These are phyloP conservation scores for Carlito syrichta DNA, from an alignment of 2,113 vertebrate genomes.

Conservation along the genomic window DNA sequence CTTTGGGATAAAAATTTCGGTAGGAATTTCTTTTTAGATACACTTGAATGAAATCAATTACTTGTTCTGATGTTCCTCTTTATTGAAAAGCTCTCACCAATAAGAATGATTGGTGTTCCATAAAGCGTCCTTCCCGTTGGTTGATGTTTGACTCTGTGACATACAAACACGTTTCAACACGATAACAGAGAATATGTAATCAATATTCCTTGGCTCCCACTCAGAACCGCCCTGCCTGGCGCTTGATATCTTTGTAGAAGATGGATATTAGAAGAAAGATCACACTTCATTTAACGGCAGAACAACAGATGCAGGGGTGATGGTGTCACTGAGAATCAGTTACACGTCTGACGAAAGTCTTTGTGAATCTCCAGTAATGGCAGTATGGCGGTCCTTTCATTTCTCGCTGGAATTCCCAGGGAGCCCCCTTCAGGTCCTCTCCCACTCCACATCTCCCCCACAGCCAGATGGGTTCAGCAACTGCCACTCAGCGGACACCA, in stretches of 20 bases:
- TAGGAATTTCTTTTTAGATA: neutral
- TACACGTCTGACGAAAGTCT: conserved; percentile 77
- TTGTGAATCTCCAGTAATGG: conserved; percentile 77
- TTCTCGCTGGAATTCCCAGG: conserved; percentile 23
- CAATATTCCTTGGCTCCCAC: conserved; percentile 68
- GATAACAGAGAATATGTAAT: conserved; percentile 60
- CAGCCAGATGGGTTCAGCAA: conserved; percentile 32
- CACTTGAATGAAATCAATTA: neutral
- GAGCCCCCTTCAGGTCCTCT: neutral
- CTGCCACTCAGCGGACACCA: neutral
- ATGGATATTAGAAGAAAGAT: conserved; percentile 74
- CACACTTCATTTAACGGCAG: conserved; percentile 78
- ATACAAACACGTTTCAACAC: conserved; percentile 3
- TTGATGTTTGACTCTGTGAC: neutral
- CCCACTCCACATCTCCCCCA: neutral
- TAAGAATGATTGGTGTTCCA: neutral
- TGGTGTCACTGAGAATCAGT: conserved; percentile 79
- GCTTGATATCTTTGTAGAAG: conserved; percentile 74
- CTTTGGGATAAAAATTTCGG: neutral
- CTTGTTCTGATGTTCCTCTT: neutral
- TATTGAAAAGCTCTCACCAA: neutral
- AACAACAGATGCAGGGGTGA: conserved; percentile 81
- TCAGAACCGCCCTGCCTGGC: conserved; percentile 71
- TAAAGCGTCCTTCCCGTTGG: neutral
- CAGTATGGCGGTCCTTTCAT: conserved; percentile 71